phyloP scores from a whole-genome alignment of 1,140 invertebrate species.

The Drosophila sp. region DNA sequence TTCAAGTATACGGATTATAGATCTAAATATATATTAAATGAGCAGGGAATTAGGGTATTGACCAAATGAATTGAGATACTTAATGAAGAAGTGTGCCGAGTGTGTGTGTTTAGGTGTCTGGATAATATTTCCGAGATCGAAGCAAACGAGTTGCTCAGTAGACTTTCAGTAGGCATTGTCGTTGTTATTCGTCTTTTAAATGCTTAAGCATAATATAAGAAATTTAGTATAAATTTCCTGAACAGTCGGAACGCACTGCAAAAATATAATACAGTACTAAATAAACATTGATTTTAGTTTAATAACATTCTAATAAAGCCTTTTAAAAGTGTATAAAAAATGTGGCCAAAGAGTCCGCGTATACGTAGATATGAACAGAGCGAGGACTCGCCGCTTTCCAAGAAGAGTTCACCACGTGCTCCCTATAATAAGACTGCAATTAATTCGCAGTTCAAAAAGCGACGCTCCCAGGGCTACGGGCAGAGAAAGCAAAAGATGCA shows the following conservation, averaged over 20 bases:
- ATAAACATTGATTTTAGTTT: neutral
- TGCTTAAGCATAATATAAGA: neutral
- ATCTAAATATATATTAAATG: no score
- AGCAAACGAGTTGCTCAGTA: no score
- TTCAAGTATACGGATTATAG: no score
- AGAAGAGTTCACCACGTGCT: conserved; percentile 46
- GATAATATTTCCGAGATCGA: no score
- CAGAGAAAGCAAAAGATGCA: conserved; percentile 40
- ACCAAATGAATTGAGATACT: no score
- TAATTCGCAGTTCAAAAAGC: conserved; percentile 35
- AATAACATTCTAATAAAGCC: neutral
- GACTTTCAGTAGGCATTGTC: conserved; percentile 8
- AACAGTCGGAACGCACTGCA: conserved; percentile 29
- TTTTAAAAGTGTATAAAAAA: conserved; percentile 22
- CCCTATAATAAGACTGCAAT: conserved; percentile 47
- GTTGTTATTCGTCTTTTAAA: neutral
- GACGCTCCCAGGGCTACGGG: neutral
- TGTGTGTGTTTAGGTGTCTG: no score
- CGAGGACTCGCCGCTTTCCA: conserved; percentile 5
- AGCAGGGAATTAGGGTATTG: no score
- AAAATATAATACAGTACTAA: conserved; percentile 11
- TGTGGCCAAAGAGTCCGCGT: conserved; percentile 56
- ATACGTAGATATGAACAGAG: conserved; percentile 43
- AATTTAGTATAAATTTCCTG: conserved; percentile 1
- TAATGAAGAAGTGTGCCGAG: no score